Base-by-base conservation (phyloP, 2,888 invertebrate genomes). In the Meiosimyza decipiens region DNA sequence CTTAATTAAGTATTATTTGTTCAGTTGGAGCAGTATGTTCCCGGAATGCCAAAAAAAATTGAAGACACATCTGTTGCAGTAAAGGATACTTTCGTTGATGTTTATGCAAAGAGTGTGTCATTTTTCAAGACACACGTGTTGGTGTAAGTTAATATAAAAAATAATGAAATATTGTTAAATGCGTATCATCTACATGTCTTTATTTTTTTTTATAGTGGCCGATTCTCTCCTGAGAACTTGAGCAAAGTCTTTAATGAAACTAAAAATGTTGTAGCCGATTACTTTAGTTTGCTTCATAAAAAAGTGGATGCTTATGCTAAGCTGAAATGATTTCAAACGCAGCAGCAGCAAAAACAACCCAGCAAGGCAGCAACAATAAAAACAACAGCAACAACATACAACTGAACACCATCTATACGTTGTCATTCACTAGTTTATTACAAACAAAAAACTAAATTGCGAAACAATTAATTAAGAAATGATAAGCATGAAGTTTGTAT, bases 41-140 rank as follows among this genome's bases (percentile, higher is more conserved):
- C 94, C 0, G 93, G 94, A n/a, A 85, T 93, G 73, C 83, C 93
- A 28, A 90, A 90, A 15, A 90, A 90, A 79, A 88, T 93, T 18
- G 90, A 91, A 78, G 86, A 88, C 52, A 88, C 89, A 72, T 87
- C 89, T 1, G 81, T 82, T 11, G 84, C 86, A 16, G 88, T 88
- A 0, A 88, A 89, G 78, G 85, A 85, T 52, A 81, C 88, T 55
- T 88, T 89, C 1, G 83, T 83, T 50, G 87, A 90, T 73, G 90
- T 90, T 79, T 89, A 89, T 78, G 87, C 88, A 77, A 83, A 88
- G 52, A 88, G 89, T 6, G 84, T 89, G 12, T 89, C 90, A 75
- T 93, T 93, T 88, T 88, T 94, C 82, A 91, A 90, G 83, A 92
- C 91, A 70, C 92, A 93, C 88, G 91, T 94, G 72, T 93, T 94